Evolutionary conservation across 92 coral and sea anemone genomes (phyloP), one percentile per base, ranked within the genome.

Genomic region (Meandrina meandrites): DNA sequence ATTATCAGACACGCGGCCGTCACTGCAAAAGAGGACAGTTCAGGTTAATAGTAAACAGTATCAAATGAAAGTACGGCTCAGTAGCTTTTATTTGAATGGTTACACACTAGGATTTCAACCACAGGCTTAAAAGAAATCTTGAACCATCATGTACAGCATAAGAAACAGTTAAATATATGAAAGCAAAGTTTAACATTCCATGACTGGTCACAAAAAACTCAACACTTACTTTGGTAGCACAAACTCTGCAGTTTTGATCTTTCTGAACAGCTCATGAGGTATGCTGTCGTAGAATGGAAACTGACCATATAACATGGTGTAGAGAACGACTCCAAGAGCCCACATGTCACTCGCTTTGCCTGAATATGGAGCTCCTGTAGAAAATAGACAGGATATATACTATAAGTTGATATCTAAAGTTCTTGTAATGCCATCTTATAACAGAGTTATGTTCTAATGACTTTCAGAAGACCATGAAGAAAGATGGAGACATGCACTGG

Each of bases 261-360:
- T 97, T 75, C 99, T 90, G 85, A 97, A 97, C 51, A 97, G 86
- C 62, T 97, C 99, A 83, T 97, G 99, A 15, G 99, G 99, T 32
- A 97, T 98, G 90, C 99, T 97, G 91, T 97, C 99, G 62, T 97
- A 97, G 90, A 97, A 97, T 24, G 99, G 99, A 84, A 97, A 97
- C 88, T 97, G 99, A 4, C 99, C 98, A 88, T 93, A 97, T 80
- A 97, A 68, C 99, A 97, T 97, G 69, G 99, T 97, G 88, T 97
- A 97, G 17, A 97, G 76, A 27, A 97, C 99, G 28, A 97, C 99
- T 22, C 99, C 99, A 31, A 97, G 90, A 4, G 99, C 99, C 99
- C 99, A 97, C 99, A 97, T 97, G 90, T 97, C 99, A 81, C 99
- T 97, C n/a, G 99, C 99, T 86, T 97, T 97, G 66, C 99, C 99